phyloP scores from a whole-genome alignment of 2,113 vertebrate species.

The Embiotoca jacksoni region DNA sequence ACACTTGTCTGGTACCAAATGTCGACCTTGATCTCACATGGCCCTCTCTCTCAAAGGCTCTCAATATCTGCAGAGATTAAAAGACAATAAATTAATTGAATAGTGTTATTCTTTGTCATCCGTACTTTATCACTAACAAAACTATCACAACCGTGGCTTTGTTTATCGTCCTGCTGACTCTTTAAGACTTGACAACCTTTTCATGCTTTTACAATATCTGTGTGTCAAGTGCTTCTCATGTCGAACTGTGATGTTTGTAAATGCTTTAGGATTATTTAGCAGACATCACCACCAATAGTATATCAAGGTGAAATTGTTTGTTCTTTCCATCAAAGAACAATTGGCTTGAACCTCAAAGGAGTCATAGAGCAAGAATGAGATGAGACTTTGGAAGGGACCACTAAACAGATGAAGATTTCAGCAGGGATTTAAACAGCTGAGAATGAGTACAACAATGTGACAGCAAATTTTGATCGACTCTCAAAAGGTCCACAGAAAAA shows the following conservation, averaged over 20 bases:
- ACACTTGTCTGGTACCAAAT: background rate
- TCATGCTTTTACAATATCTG: background rate
- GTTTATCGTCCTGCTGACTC: constrained; percentile 9
- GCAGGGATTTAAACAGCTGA: constrained; percentile 39
- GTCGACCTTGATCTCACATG: constrained; percentile 37
- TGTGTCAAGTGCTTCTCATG: constrained; percentile 22
- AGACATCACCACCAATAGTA: background rate
- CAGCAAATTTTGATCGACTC: constrained; percentile 21
- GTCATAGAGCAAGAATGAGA: constrained; percentile 1
- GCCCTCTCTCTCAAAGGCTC: background rate
- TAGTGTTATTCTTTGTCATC: constrained; percentile 40
- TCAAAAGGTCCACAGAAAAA: background rate
- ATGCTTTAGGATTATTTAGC: constrained; percentile 22
- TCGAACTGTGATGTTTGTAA: constrained; percentile 3
- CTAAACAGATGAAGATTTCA: constrained; percentile 1
- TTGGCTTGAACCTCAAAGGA: constrained; percentile 21
- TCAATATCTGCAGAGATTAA: constrained; percentile 21
- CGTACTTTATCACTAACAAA: constrained; percentile 12
- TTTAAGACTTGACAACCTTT: background rate
- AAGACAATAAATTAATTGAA: background rate
- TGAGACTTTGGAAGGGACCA: constrained; percentile 7
- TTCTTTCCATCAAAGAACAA: constrained; percentile 41
- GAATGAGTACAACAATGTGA: constrained; percentile 27
- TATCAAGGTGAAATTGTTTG: constrained; percentile 38
- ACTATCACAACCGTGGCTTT: constrained; percentile 1